Percentiles rank a stretch among this genome's conserved stretches.
These are phyloP conservation scores for Hydropotes inermis DNA, from an alignment of 2,113 vertebrate species.

Conservation along the genomic window DNA sequence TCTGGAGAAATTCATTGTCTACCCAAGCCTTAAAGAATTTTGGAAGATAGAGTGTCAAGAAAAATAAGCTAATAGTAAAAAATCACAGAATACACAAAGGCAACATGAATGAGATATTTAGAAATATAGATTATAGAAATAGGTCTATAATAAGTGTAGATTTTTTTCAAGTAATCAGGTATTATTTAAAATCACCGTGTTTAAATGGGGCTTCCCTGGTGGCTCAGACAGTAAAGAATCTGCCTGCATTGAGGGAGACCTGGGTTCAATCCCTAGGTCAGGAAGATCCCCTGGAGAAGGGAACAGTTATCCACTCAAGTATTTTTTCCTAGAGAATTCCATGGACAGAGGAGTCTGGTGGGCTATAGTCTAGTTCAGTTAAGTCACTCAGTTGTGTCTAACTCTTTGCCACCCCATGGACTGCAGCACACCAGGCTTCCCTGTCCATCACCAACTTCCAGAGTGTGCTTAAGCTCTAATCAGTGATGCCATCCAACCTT, in stretches of 20 bases:
- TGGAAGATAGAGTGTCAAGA: background rate
- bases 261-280: background rate
- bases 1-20: constrained; percentile 9
- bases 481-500: background rate
- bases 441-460: background rate
- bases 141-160: background rate
- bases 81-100: background rate
- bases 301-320: background rate
- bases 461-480: background rate
- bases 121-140: background rate
- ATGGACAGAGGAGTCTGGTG: background rate
- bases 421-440: background rate
- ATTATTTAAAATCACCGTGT: background rate
- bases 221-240: background rate
- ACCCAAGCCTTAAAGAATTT: background rate
- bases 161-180: background rate
- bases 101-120: background rate
- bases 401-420: background rate
- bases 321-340: background rate
- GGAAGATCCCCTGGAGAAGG: background rate
- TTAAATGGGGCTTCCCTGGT: background rate
- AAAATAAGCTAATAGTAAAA: background rate
- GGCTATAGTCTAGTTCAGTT: background rate
- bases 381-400: background rate
- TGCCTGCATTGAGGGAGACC: background rate